Conservation (phyloP, 1,140 invertebrate genomes). For the Drosophila novamexicana region DNA sequence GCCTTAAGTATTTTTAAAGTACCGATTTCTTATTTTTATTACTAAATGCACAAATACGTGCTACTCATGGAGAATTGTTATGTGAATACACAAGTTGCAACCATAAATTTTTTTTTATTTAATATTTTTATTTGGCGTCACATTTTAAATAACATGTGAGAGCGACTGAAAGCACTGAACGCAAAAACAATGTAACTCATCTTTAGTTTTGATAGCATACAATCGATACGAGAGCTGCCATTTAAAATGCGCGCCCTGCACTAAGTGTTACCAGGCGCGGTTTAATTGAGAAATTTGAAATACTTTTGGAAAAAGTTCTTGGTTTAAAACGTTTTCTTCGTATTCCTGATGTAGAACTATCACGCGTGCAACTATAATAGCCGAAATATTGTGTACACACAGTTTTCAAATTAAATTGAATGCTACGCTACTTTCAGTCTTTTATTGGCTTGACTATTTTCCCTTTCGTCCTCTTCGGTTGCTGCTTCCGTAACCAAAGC, state of each 20-base stretch:
- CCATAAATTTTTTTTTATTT: not conserved
- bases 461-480: slow-evolving; percentile 20
- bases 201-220: not conserved
- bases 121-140: not conserved
- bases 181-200: not conserved
- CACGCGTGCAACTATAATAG: not conserved
- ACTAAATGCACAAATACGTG: not conserved
- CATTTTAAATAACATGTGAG: not conserved
- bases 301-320: too few species aligned
- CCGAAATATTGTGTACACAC: not conserved
- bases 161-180: too few species aligned
- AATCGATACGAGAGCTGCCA: not conserved
- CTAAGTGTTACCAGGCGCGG: not conserved
- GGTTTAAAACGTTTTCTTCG: too few species aligned
- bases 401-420: not conserved
- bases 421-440: slow-evolving; percentile 67
- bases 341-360: too few species aligned
- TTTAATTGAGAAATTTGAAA: not conserved
- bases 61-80: not conserved
- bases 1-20: slow-evolving; percentile 7
- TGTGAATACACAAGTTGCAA: not conserved
- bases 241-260: not conserved
- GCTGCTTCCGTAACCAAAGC: slow-evolving; percentile 6
- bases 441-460: slow-evolving; percentile 72
- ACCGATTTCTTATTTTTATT: not conserved